These are phyloP conservation scores for Phasia obesa DNA, from an alignment of 2,888 invertebrate genomes.

Conservation along the genomic window DNA sequence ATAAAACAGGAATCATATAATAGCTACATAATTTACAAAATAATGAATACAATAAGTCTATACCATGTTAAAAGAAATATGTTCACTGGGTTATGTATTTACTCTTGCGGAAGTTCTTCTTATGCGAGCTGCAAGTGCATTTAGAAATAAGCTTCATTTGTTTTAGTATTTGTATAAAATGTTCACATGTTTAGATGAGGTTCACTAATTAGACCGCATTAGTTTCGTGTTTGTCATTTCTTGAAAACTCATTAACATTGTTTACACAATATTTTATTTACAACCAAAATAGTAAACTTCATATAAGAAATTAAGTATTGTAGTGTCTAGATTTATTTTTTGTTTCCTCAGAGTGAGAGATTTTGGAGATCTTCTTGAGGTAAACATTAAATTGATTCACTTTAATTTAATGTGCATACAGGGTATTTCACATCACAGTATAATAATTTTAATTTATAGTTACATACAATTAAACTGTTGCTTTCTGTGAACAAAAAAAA, in stretches of 20 bases:
- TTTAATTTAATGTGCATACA: too few relatives aligned
- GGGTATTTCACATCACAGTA: too few relatives aligned
- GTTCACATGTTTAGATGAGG: not conserved
- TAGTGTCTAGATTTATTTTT: slow-evolving; percentile 2
- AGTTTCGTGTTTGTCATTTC: slow-evolving; percentile 50
- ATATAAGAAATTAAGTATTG: slow-evolving; percentile 8
- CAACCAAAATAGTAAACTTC: not conserved
- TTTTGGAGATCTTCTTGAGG: too few relatives aligned
- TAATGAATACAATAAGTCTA: too few relatives aligned
- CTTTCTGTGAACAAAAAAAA: too few relatives aligned
- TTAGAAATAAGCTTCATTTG: not conserved
- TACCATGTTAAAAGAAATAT: too few relatives aligned
- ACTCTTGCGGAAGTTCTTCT: not conserved
- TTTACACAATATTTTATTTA: slow-evolving; percentile 34
- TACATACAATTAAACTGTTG: too few relatives aligned
- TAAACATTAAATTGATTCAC: too few relatives aligned
- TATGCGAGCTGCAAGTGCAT: not conserved
- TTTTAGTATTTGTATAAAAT: slow-evolving; percentile 18
- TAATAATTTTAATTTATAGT: too few relatives aligned
- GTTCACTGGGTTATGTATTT: slow-evolving; percentile 17
- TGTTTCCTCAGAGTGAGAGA: not conserved
- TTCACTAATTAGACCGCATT: slow-evolving; percentile 60
- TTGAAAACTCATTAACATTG: slow-evolving; percentile 43
- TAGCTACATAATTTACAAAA: too few relatives aligned
- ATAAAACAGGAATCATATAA: too few relatives aligned